Percentiles rank a stretch among this genome's conserved stretches.
Conservation (phyloP, 2,797 vertebrate genomes). For the Poecile montanus region DNA sequence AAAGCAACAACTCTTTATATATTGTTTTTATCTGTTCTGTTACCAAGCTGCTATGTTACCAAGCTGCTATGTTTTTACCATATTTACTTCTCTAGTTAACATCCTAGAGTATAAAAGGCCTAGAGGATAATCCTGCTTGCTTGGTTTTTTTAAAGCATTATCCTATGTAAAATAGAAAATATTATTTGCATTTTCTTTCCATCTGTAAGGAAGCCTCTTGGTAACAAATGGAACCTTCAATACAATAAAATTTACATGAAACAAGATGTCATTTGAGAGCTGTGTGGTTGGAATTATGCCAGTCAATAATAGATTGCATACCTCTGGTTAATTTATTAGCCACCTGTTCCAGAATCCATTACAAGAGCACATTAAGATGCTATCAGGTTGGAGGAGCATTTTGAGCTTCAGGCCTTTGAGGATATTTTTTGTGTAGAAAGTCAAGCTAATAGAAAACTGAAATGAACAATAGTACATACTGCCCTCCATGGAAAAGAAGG, state of each 20-base stretch:
- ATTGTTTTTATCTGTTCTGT: background rate
- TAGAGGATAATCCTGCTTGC: background rate
- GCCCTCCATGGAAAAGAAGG: background rate
- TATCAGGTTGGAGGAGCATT: constrained; percentile 7
- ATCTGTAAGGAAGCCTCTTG: constrained; percentile 20
- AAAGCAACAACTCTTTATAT: background rate
- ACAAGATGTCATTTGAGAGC: constrained; percentile 47
- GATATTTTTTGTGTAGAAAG: constrained; percentile 37
- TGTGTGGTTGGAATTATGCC: constrained; percentile 32
- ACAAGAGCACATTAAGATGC: constrained; percentile 62
- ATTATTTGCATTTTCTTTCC: constrained; percentile 54
- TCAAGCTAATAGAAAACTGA: constrained; percentile 1
- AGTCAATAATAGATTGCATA: constrained; percentile 70
- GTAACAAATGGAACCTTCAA: constrained; percentile 53
- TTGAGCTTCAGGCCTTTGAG: constrained; percentile 17
- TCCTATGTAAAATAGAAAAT: constrained; percentile 13
- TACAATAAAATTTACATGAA: constrained; percentile 63
- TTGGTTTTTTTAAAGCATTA: background rate
- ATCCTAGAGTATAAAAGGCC: background rate
- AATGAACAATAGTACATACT: background rate
- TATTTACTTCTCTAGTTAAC: background rate
- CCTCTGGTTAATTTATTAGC: constrained; percentile 76
- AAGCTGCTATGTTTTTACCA: background rate
- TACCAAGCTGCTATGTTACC: background rate
- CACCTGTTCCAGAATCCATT: constrained; percentile 67